Base-by-base conservation (phyloP, 2,888 invertebrate genomes). In the Drosophila mulleri region DNA sequence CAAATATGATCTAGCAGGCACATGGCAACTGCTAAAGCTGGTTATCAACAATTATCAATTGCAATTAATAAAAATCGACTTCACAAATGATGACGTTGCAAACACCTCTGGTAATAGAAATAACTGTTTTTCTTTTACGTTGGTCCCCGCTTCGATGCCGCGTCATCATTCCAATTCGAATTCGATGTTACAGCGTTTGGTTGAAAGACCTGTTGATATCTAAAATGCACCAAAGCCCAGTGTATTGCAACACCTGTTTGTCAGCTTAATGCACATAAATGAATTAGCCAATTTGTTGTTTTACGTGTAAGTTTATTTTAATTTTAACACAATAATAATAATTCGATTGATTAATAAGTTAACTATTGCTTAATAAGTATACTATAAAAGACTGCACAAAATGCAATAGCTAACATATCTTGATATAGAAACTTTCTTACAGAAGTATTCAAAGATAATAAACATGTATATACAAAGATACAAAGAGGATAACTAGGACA, bases 171-270 rank as follows among this genome's bases (percentile, higher is more conserved):
- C 52, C 52, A 64, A 59, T 68, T 63, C 67, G 61, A 70, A 79
- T 65, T 72, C 23, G 48, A 56, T 72, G 65, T 61, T 67, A 65
- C 67, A 78, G 48, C n/a, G 66, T 60, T 68, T 68, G 77, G 50
- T 60, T 73, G 66, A 61, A 68, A 78, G 83, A 86, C 86, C 86
- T 86, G 86, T 86, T 86, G 86, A 85, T 77, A 75, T 70, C 59
- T 47, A 29, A 65, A 65, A 52, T 20, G 75, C 68, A 53, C 48
- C 61, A 68, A 32, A 57, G 52, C 56, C 23, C 23, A 44, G 16
- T 20, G 56, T 50, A 65, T 35, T 42, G 26, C 67, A 72, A 60
- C 78, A 72, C 71, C 78, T 75, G 67, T 59, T 58, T 41, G 8
- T 20, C 35, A 32, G 29, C 23, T 66, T 8, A 12, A 53, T 70